Conservation (phyloP, 2,797 vertebrate genomes). For the Enoplosus armatus region DNA sequence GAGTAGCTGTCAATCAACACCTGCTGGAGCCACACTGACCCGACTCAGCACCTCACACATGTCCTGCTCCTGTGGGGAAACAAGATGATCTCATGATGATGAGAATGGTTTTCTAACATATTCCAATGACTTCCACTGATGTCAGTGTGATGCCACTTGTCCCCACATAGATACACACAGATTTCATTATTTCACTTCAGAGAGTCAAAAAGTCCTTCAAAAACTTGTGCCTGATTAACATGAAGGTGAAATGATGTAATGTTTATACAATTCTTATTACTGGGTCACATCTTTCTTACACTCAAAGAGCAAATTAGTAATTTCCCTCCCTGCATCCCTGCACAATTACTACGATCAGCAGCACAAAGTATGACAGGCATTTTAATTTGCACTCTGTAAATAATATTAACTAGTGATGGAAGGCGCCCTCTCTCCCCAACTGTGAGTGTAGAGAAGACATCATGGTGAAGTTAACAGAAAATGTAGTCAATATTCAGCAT, state of each 20-base stretch:
- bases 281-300: conserved; percentile 44
- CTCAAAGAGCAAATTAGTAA: conserved; percentile 56
- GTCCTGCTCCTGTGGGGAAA: conserved; percentile 9
- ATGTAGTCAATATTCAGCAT: neutral
- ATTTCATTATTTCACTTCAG: conserved; percentile 35
- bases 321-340: conserved; percentile 41
- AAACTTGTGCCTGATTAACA: conserved; percentile 21
- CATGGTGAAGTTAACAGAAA: neutral
- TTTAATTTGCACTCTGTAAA: conserved; percentile 53
- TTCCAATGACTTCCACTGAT: neutral
- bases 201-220: conserved; percentile 34
- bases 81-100: neutral
- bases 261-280: conserved; percentile 36
- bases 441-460: conserved; percentile 12
- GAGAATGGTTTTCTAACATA: neutral
- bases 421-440: neutral
- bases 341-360: conserved; percentile 54
- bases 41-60: neutral
- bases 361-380: conserved; percentile 54
- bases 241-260: conserved; percentile 45
- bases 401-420: conserved; percentile 19
- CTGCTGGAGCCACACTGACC: neutral
- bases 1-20: conserved; percentile 18
- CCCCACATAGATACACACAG: neutral
- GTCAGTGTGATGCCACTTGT: conserved; percentile 8